Evolutionary conservation across 2,888 invertebrate species (phyloP), one percentile per base, ranked within the genome.

Genomic region (Mycalesis mineus): DNA sequence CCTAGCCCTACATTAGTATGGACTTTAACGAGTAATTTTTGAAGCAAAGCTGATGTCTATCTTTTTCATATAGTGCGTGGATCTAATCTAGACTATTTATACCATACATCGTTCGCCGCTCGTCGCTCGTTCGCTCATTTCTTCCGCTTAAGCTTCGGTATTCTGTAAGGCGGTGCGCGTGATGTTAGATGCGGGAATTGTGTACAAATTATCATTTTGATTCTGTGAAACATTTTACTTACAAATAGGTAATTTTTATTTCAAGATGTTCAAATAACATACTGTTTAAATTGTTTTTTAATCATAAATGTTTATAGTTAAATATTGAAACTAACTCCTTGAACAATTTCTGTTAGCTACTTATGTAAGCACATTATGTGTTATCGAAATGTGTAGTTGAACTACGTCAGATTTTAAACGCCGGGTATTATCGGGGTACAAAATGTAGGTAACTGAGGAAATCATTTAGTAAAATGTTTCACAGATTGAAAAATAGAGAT

Each of bases 91-190:
- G 42, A 48, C 56, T 63, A 58, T 64, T 59, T 65, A 61, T 65
- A 65, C 85, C 84, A 80, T 88, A 88, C 87, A 82, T 84, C 82
- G 81, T 71, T 74, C 74, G 74, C 75, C 71, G 80, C 74, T 77
- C 74, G 77, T 72, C 70, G 77, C 74, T 83, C 82, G 84, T 77
- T 81, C 81, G 82, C 72, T 78, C 78, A 80, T 77, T 84, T 86
- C 82, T 85, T 88, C 84, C 80, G 73, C 79, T 87, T 89, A 72
- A 87, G 77, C 80, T 88, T 89, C 80, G 89, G 89, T 73, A 89
- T 89, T 78, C 89, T 89, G 89, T 62, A 87, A 88, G 75, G 79
- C 74, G 78, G 81, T 86, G 88, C 85, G 70, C 61, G 86, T 84
- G 83, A 42, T 63, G 82, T 87, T 87, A 84, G 75, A 65, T 71